A percentile compares a stretch with the other conserved stretches of the same genome.
Conservation (phyloP, 1,140 invertebrate species). For the Caenorhabditis latens region DNA sequence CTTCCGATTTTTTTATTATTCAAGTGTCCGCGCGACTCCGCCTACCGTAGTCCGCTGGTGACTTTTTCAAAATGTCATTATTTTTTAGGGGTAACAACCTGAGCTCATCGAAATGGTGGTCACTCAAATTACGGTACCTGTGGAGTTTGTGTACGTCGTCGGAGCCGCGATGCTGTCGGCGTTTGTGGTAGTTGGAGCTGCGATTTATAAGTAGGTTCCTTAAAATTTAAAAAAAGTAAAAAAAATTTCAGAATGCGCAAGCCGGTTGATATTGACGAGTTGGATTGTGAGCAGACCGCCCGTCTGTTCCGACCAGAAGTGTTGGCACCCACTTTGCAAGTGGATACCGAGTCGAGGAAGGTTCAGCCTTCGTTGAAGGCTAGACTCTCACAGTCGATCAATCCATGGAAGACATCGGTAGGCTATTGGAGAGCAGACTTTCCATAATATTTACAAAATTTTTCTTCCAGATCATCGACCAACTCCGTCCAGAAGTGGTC, state of each 20-base stretch:
- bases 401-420: constrained; percentile 68
- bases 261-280: constrained; percentile 56
- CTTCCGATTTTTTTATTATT: neutral
- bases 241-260: constrained; percentile 58
- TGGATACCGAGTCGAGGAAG: constrained; percentile 54
- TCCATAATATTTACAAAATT: too few species aligned
- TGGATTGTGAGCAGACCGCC: constrained; percentile 65
- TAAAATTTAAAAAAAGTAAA: too few species aligned
- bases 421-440: too few species aligned
- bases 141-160: constrained; percentile 45
- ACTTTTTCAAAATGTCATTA: neutral
- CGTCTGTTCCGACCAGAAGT: constrained; percentile 61
- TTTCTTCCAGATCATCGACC: constrained; percentile 68
- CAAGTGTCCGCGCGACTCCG: neutral
- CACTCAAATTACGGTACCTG: constrained; percentile 45
- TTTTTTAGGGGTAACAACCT: neutral
- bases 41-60: constrained; percentile 37
- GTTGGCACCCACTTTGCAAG: constrained; percentile 50
- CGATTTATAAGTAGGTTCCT: constrained; percentile 54
- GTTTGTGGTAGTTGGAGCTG: constrained; percentile 44
- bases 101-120: neutral
- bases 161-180: constrained; percentile 37
- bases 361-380: constrained; percentile 65
- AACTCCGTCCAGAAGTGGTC: constrained; percentile 69
- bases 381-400: constrained; percentile 64